Conservation (phyloP, 23 tunicate species). For the Styela clava region DNA sequence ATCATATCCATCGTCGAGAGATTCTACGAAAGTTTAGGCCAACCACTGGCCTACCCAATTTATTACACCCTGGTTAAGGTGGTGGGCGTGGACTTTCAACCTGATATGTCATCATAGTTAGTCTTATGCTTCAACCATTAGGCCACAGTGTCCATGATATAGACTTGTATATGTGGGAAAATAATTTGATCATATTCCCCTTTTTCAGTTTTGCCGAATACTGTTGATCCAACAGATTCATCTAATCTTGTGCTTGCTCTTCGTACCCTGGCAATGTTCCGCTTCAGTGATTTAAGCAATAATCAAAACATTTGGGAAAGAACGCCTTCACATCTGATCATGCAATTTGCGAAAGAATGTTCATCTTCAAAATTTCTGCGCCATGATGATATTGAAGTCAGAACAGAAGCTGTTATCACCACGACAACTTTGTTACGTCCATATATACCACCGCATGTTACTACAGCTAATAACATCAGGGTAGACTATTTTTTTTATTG, state of each 20-base stretch:
- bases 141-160: too few species aligned
- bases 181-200: background rate
- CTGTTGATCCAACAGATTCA: slow-evolving; percentile 28
- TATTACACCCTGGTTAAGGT: too few species aligned
- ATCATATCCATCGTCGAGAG: too few species aligned
- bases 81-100: too few species aligned
- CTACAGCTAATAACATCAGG: slow-evolving; percentile 47
- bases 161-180: too few species aligned
- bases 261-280: slow-evolving; percentile 72
- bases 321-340: slow-evolving; percentile 57
- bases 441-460: slow-evolving; percentile 59
- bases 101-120: too few species aligned
- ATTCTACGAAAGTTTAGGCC: too few species aligned
- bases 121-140: too few species aligned
- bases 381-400: slow-evolving; percentile 59
- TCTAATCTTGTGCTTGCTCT: slow-evolving; percentile 64
- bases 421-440: slow-evolving; percentile 59
- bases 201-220: slow-evolving; percentile 9
- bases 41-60: too few species aligned
- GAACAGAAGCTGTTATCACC: slow-evolving; percentile 68
- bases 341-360: slow-evolving; percentile 70
- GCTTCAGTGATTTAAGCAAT: slow-evolving; percentile 29
- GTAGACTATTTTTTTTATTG: slow-evolving; percentile 16
- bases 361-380: slow-evolving; percentile 61
- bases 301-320: slow-evolving; percentile 29